These are phyloP conservation scores for Nasonia vitripennis DNA, from an alignment of 1,140 invertebrate genomes.

Conservation along the genomic window DNA sequence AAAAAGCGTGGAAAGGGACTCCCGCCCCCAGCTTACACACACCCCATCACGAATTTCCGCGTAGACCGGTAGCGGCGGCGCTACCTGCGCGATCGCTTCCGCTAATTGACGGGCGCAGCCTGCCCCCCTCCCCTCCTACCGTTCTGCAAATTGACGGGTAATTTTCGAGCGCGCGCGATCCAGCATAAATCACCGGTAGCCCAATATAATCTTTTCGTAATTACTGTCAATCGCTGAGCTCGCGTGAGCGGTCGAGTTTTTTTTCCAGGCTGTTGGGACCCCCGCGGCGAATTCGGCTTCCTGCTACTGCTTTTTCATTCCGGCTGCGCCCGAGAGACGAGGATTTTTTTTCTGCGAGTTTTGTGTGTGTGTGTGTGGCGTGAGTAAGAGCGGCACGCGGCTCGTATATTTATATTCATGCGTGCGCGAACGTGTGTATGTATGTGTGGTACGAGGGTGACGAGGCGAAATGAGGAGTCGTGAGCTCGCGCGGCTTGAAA, in stretches of 20 bases:
- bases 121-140: not conserved
- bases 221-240: conserved; percentile 39
- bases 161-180: conserved; percentile 29
- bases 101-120: conserved; percentile 30
- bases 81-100: conserved; percentile 8
- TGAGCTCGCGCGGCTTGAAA: not conserved
- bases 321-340: not conserved
- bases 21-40: not conserved
- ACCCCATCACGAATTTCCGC: not conserved
- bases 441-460: not conserved
- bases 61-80: conserved; percentile 24
- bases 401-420: not conserved
- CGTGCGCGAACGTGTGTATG: not conserved
- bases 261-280: not conserved
- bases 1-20: not conserved
- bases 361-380: too few relatives aligned
- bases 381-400: not conserved
- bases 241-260: conserved; percentile 4
- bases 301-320: not conserved
- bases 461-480: not conserved
- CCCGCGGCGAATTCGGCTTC: not conserved
- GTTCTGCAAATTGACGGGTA: conserved; percentile 39
- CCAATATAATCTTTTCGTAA: conserved; percentile 39
- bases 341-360: not conserved
- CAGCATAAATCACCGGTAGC: conserved; percentile 33